phyloP scores from a whole-genome alignment of 2,797 vertebrate genomes.

The Capromys pilorides region DNA sequence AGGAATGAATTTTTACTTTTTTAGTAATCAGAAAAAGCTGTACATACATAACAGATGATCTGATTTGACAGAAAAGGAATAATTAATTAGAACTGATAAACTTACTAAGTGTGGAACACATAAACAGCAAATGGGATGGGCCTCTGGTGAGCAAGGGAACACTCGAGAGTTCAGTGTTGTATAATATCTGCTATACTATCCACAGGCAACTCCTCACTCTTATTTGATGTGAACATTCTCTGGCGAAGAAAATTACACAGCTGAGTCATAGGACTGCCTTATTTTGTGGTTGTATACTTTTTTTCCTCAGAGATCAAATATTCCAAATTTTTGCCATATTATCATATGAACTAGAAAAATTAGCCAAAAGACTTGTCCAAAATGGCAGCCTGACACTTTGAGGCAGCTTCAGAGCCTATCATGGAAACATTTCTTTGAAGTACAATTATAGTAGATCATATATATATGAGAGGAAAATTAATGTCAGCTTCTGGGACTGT shows the following conservation, averaged over 20 bases:
- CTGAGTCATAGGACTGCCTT: not conserved
- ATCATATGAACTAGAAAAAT: slow-evolving; percentile 24
- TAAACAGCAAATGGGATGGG: not conserved
- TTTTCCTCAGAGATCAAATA: slow-evolving; percentile 38
- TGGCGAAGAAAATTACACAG: slow-evolving; percentile 2
- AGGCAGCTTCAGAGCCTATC: slow-evolving; percentile 3
- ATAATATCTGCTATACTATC: not conserved
- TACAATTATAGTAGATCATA: not conserved
- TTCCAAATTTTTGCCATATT: slow-evolving; percentile 28
- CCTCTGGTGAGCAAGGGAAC: not conserved
- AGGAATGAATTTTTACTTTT: not conserved
- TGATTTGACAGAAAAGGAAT: not conserved
- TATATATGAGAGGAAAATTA: slow-evolving; percentile 1
- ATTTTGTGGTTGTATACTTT: slow-evolving; percentile 17
- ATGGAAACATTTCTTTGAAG: slow-evolving; percentile 39
- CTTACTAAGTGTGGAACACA: not conserved
- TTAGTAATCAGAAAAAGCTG: slow-evolving; percentile 22
- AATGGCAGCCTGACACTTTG: not conserved
- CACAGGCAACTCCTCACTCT: not conserved
- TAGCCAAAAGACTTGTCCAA: not conserved
- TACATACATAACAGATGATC: not conserved
- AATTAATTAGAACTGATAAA: not conserved
- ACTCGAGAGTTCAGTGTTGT: not conserved
- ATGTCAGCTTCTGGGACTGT: not conserved
- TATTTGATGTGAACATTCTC: not conserved